phyloP scores from a whole-genome alignment of 1,140 invertebrate species.

The Musca vetustissima region DNA sequence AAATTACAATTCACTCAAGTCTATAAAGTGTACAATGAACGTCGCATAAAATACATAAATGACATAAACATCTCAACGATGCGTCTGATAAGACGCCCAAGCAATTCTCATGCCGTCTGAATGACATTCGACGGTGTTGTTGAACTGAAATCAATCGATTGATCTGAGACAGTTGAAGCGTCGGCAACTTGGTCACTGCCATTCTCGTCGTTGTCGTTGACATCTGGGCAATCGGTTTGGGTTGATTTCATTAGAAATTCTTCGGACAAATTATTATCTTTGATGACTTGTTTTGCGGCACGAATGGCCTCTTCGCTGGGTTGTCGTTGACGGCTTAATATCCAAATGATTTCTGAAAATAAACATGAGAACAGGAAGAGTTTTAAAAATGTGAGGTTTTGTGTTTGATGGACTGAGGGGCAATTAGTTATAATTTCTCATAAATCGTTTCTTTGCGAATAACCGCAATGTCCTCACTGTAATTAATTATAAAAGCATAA shows the following conservation, averaged over 20 bases:
- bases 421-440: background rate
- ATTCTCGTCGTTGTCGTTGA: constrained; percentile 15
- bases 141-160: constrained; percentile 1
- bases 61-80: constrained; percentile 23
- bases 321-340: constrained; percentile 43
- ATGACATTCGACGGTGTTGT: constrained; percentile 28
- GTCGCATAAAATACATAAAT: constrained; percentile 5
- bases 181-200: background rate
- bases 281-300: constrained; percentile 39
- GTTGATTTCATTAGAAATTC: constrained; percentile 38
- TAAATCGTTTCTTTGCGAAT: background rate
- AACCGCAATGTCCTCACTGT: background rate
- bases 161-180: background rate
- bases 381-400: no score
- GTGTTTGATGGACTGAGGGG: no score
- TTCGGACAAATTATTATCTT: constrained; percentile 37
- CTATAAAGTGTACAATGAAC: background rate
- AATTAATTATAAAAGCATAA: constrained; percentile 19
- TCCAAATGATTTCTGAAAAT: constrained; percentile 39
- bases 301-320: constrained; percentile 31
- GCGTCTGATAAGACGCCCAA: constrained; percentile 28
- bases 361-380: background rate
- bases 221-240: constrained; percentile 40
- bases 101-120: constrained; percentile 31
- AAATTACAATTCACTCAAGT: no score